A percentile compares a stretch with the other conserved stretches of the same genome.
Conservation (phyloP, 2,888 invertebrate genomes). For the Isotomurus palustris region DNA sequence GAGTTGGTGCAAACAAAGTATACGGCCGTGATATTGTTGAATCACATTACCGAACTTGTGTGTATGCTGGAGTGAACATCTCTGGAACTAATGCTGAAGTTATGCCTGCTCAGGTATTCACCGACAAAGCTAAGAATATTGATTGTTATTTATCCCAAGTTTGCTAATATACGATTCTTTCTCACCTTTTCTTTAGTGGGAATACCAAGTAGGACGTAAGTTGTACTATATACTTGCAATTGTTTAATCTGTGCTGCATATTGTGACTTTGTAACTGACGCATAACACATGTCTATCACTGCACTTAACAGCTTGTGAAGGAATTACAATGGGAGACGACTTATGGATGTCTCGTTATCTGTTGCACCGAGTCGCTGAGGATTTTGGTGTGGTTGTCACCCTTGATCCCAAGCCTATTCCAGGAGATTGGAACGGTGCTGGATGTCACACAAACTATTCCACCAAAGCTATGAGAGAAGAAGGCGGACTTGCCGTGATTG, state of each 20-base stretch:
- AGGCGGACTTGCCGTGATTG: constrained; percentile 80
- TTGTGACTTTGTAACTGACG: no score
- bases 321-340: constrained; percentile 69
- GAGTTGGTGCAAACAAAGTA: constrained; percentile 53
- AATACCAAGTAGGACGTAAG: constrained; percentile 44
- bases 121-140: background rate
- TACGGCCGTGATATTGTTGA: constrained; percentile 58
- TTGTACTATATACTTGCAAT: background rate
- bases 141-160: no score
- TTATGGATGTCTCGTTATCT: constrained; percentile 84
- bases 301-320: constrained; percentile 61
- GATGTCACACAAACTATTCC: constrained; percentile 94
- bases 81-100: constrained; percentile 57
- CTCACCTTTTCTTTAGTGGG: constrained; percentile 33
- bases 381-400: constrained; percentile 76
- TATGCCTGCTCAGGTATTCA: constrained; percentile 38
- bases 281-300: no score
- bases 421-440: constrained; percentile 92
- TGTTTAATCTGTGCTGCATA: background rate
- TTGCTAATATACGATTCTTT: background rate
- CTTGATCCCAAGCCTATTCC: constrained; percentile 71
- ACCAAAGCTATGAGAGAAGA: constrained; percentile 81
- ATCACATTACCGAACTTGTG: constrained; percentile 57
- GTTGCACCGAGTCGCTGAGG: constrained; percentile 85
- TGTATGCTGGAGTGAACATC: constrained; percentile 57